Evolutionary conservation across 2,113 vertebrate species (phyloP), one percentile per base, ranked within the genome.

Genomic region (Scytalopus superciliaris): DNA sequence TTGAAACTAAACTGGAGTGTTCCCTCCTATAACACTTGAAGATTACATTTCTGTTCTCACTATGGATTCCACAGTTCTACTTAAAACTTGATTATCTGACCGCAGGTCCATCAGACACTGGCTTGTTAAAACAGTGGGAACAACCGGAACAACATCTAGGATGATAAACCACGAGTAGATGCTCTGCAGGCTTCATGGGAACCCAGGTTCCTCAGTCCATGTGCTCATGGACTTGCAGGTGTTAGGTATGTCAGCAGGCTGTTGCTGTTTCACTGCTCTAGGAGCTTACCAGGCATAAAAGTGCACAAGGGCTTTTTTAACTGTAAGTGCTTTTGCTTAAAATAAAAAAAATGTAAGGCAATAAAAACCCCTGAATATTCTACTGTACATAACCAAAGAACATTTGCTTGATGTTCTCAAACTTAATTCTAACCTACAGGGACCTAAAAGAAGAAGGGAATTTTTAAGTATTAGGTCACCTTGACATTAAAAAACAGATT

Each of bases 11-110:
- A 63, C 24, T n/a, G 4, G 6, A 50, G 14, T 42, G 10, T 59
- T 90, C 11, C 9, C 4, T 82, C 67, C 6, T 78, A 45, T 45
- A 19, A 21, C 45, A 15, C 7, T n/a, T 24, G 11, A 16, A n/a
- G 40, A 10, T 33, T 45, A 33, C 14, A 33, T 67, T 53, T 73
- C 44, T 30, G 19, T 19, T 64, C 50, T 56, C 13, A 14, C 16
- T 45, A 4, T 18, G 40, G 67, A 66, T 33, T 28, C 18, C 1
- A 0, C 12, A 27, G 17, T 55, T 21, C 35, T 63, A 4, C 2
- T 1, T 47, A 30, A 52, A 70, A 28, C 14, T 64, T 49, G 9
- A 37, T 37, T 27, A 45, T 37, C 52, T 2, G 6, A 3, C 19
- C 18, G 31, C 13, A n/a, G 17, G 12, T n/a, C 60, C 12, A 4